Evolutionary conservation across 2,113 vertebrate species (phyloP).

Genomic region (Centropristis striata): DNA sequence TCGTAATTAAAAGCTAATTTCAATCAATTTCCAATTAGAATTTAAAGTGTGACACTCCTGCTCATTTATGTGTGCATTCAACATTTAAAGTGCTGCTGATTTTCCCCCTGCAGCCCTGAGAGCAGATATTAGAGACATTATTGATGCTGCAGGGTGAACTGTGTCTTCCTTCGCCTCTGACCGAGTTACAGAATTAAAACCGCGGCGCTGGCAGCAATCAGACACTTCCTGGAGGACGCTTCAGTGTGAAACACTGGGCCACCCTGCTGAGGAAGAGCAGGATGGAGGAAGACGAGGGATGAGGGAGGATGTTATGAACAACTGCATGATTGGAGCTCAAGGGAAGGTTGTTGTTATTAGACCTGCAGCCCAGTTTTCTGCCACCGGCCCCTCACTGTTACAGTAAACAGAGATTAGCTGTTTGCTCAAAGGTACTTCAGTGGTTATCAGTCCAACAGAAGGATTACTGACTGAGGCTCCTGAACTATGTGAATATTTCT

Average conservation of each 20-base stretch:
- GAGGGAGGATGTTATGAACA: not conserved
- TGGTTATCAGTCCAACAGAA: not conserved
- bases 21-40: too few relatives aligned
- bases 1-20: too few relatives aligned
- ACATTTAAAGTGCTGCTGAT: too few relatives aligned
- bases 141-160: not conserved
- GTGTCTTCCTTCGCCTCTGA: not conserved
- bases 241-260: not conserved
- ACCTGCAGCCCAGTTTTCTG: not conserved
- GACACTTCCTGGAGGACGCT: not conserved
- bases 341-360: not conserved
- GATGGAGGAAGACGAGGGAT: not conserved
- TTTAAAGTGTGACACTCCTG: too few relatives aligned
- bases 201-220: not conserved
- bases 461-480: not conserved
- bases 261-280: constrained; percentile 1
- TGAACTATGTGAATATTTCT: too few relatives aligned
- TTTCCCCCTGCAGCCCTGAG: too few relatives aligned
- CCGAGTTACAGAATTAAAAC: not conserved
- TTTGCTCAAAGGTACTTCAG: not conserved
- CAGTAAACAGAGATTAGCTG: constrained; percentile 9
- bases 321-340: not conserved
- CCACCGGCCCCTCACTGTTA: not conserved
- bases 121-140: not conserved
- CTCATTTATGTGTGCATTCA: too few relatives aligned